These are phyloP conservation scores for Australoheros facetus DNA, from an alignment of 2,797 vertebrate genomes.

Conservation along the genomic window DNA sequence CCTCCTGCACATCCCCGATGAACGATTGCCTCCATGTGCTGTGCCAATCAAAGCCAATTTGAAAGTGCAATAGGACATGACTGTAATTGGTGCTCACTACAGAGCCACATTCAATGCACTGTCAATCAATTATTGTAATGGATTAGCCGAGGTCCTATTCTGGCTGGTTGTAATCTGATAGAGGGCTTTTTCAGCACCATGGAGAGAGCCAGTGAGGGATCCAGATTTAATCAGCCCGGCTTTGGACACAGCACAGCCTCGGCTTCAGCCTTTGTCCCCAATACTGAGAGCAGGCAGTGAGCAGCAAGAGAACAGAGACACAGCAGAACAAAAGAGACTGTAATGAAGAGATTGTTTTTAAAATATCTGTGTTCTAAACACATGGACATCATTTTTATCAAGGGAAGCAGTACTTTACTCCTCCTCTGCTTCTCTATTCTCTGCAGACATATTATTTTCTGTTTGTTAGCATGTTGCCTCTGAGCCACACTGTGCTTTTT, in stretches of 20 bases:
- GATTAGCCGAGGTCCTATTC: conserved; percentile 92
- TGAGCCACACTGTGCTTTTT: neutral
- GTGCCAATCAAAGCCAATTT: conserved; percentile 76
- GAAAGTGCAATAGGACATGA: conserved; percentile 86
- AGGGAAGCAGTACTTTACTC: neutral
- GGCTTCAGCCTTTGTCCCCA: conserved; percentile 67
- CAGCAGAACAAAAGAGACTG: conserved; percentile 59
- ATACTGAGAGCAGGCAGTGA: conserved; percentile 49
- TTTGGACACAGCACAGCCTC: conserved; percentile 60
- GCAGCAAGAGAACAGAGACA: conserved; percentile 54
- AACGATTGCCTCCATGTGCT: conserved; percentile 65
- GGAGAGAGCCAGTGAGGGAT: conserved; percentile 93
- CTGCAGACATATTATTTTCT: neutral
- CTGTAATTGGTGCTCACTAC: conserved; percentile 88
- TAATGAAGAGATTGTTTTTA: conserved; percentile 66
- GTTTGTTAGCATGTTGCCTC: neutral
- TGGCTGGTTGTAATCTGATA: conserved; percentile 93
- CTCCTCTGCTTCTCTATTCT: neutral
- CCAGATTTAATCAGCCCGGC: conserved; percentile 93
- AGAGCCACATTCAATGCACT: conserved; percentile 86
- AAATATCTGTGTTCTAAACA: conserved; percentile 34
- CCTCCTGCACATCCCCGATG: conserved; percentile 80
- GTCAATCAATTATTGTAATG: conserved; percentile 97
- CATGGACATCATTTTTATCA: conserved; percentile 11
- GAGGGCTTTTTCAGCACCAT: conserved; percentile 94